Percentiles rank a stretch among this genome's conserved stretches.
Conservation (phyloP, 2,888 invertebrate species). For the Tiliacea citrago region DNA sequence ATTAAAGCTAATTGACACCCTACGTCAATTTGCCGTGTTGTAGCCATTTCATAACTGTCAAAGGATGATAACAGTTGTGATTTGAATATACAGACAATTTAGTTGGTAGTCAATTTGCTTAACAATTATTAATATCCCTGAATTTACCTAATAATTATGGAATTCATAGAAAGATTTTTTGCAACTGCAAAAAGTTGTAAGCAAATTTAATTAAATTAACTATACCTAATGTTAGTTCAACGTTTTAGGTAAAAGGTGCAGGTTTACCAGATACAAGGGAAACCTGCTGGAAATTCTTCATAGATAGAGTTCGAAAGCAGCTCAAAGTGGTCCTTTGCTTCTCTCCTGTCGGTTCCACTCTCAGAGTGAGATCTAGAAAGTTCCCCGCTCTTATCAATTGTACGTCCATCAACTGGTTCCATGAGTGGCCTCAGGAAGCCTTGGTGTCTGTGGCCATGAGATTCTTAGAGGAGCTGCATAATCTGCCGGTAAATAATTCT, state of each 20-base stretch:
- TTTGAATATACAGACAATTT: too few species aligned
- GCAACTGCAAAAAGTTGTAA: too few species aligned
- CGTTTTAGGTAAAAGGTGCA: conserved; percentile 93
- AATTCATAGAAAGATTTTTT: too few species aligned
- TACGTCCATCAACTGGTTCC: conserved; percentile 99
- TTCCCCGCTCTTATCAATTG: conserved; percentile 99
- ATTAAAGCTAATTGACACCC: too few species aligned
- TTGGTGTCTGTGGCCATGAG: conserved; percentile 97
- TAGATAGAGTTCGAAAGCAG: conserved; percentile 97
- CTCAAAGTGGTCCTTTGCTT: conserved; percentile 98
- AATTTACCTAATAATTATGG: too few species aligned
- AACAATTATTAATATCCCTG: too few species aligned
- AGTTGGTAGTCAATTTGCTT: too few species aligned
- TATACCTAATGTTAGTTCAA: too few species aligned
- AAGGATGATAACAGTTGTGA: too few species aligned
- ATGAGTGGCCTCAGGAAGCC: conserved; percentile 99
- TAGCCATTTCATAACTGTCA: too few species aligned
- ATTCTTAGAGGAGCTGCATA: conserved; percentile 95
- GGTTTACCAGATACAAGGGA: conserved; percentile 98
- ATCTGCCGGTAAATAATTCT: conserved; percentile 92
- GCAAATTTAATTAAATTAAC: too few species aligned
- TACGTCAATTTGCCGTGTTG: too few species aligned
- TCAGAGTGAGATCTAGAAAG: conserved; percentile 97
- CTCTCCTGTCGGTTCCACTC: conserved; percentile 98
- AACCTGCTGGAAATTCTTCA: conserved; percentile 99